Conservation (phyloP, 2,113 vertebrate genomes). For the Laterallus jamaicensis region DNA sequence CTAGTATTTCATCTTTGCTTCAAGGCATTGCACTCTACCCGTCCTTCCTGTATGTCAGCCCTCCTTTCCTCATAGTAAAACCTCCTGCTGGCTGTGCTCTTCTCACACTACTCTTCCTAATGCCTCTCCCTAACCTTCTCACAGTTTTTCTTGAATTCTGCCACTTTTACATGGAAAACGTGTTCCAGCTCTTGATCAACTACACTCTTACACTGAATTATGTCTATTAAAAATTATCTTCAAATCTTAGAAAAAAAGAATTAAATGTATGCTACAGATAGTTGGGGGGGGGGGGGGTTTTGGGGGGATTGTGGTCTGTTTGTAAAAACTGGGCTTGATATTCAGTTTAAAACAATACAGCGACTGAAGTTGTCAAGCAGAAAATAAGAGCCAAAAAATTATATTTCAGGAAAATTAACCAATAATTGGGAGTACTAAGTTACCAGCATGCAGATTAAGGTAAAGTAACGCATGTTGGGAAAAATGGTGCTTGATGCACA, state of each 20-base stretch:
- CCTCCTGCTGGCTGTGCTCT: constrained; percentile 8
- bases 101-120: constrained; percentile 3
- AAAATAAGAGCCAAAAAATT: neutral
- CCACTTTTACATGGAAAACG: neutral
- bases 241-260: neutral
- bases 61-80: neutral
- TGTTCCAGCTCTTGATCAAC: neutral
- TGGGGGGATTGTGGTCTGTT: neutral
- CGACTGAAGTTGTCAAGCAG: neutral
- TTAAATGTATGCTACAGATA: neutral
- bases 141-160: constrained; percentile 21
- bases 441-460: neutral
- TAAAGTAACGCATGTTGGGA: neutral
- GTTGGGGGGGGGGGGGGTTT: neutral
- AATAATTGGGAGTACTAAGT: neutral
- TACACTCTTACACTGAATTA: neutral
- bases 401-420: neutral
- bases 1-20: constrained; percentile 33
- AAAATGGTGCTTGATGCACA: neutral
- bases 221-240: neutral
- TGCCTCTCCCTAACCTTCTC: constrained; percentile 7
- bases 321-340: neutral
- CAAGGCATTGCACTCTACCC: constrained; percentile 12
- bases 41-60: neutral
- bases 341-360: neutral